Evolutionary conservation across 2,888 invertebrate species (phyloP), one percentile per base, ranked within the genome.

Genomic region (Brachynemurus nebulosus): DNA sequence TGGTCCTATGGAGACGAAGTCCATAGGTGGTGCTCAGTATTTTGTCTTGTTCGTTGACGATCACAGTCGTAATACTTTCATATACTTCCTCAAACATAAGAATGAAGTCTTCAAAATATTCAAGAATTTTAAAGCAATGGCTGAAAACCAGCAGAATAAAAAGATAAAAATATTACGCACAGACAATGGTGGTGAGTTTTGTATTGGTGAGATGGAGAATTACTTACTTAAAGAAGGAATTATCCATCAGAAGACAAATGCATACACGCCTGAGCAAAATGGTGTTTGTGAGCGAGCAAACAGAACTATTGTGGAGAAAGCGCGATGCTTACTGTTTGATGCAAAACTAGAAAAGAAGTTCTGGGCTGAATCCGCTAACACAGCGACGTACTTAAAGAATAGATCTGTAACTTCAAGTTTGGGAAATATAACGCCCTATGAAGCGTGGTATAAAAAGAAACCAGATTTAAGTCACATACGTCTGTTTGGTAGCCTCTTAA

Each of bases 401-500:
- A 41, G 50, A 41, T 47, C 49, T 30, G 54, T 44, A 38, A 43
- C 3, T 16, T 38, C 3, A 44, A 42, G 27, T 35, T 43, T 9
- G 27, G 27, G 27, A 25, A 25, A 25, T 25, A 51, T 49, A 46
- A 60, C 59, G 2, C 58, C 63, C 1, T 53, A 55, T 44, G 62
- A 63, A 48, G 14, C 55, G 3, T 64, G 62, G 60, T 48, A 53
- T 34, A 53, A 55, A 12, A 47, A 48, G 3, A 59, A 57, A 48
- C 57, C 57, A 14, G 49, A 59, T 45, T 21, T 66, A 1, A 46
- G 45, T 27, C 51, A 58, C 14, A 42, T 64, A 14, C 50, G 53
- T 36, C 52, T 57, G 20, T 66, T 67, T 56, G 65, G 63, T 12
- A n/a, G 51, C 52, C 42, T 53, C 42, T 57, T 55, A 9, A 55